Percentiles rank a stretch among this genome's conserved stretches.
phyloP scores from a whole-genome alignment of 2,113 vertebrate genomes.

The Eptesicus fuscus region DNA sequence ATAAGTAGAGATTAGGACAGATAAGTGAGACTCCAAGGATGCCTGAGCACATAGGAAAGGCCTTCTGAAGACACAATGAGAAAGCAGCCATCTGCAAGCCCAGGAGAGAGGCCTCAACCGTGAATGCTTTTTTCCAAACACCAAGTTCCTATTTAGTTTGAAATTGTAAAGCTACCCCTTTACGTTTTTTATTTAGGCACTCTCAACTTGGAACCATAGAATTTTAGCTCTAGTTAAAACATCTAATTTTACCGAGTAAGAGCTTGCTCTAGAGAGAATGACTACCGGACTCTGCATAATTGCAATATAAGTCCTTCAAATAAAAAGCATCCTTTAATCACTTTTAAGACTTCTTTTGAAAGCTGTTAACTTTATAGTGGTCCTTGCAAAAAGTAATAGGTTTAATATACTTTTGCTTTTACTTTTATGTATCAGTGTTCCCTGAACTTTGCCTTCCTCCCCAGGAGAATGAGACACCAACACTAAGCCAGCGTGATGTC shows the following conservation, averaged over 20 bases:
- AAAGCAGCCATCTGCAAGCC: neutral
- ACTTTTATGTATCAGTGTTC: neutral
- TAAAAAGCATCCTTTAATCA: neutral
- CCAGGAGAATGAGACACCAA: neutral
- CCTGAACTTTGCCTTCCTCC: neutral
- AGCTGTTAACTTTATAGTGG: neutral
- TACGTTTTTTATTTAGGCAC: neutral
- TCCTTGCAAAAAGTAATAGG: neutral
- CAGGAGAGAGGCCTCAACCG: neutral
- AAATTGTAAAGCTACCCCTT: neutral
- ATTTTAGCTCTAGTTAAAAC: neutral
- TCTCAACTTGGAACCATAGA: neutral
- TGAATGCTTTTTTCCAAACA: neutral
- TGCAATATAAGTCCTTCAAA: neutral
- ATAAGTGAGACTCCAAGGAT: neutral
- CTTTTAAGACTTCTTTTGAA: neutral
- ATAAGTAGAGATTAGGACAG: neutral
- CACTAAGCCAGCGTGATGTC: neutral
- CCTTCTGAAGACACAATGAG: rapidly evolving
- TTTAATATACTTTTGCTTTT: neutral
- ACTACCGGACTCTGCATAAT: neutral
- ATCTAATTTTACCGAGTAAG: neutral
- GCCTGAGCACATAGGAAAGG: rapidly evolving
- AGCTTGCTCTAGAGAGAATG: neutral
- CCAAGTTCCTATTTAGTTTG: neutral